Conservation (phyloP, 2,888 invertebrate genomes). For the Caenorhabditis japonica region DNA sequence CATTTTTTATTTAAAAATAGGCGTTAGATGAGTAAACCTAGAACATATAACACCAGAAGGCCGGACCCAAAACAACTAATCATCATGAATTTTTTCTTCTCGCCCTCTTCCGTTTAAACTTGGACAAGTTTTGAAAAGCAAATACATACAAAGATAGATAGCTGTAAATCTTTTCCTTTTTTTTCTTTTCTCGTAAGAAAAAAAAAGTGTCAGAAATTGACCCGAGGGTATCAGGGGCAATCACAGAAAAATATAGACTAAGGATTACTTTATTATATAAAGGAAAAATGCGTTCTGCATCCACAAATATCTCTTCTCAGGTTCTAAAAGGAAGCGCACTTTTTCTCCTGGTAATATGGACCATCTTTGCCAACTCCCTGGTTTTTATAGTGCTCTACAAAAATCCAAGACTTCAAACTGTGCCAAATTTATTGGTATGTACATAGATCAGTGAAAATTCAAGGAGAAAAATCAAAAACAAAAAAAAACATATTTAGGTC, state of each 20-base stretch:
- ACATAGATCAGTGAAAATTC: too few species aligned
- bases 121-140: not conserved
- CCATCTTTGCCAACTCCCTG: slow-evolving; percentile 75
- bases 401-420: slow-evolving; percentile 77
- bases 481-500: slow-evolving; percentile 65
- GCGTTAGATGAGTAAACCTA: slow-evolving; percentile 29
- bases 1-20: slow-evolving; percentile 11
- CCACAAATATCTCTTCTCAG: slow-evolving; percentile 55
- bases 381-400: slow-evolving; percentile 77
- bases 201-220: not conserved
- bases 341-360: slow-evolving; percentile 75
- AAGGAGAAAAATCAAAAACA: not conserved
- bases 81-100: slow-evolving; percentile 46
- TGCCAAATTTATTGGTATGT: slow-evolving; percentile 79
- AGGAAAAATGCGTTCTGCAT: not conserved
- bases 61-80: slow-evolving; percentile 51
- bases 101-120: slow-evolving; percentile 40
- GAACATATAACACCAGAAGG: slow-evolving; percentile 17
- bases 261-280: too few species aligned
- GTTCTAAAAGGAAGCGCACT: slow-evolving; percentile 73
- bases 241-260: slow-evolving; percentile 2
- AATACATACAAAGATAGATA: slow-evolving; percentile 7
- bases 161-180: not conserved
- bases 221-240: slow-evolving; percentile 6
- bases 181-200: too few species aligned